Conservation (phyloP, 2,797 vertebrate genomes). For the Paedocypris micromegethes region DNA sequence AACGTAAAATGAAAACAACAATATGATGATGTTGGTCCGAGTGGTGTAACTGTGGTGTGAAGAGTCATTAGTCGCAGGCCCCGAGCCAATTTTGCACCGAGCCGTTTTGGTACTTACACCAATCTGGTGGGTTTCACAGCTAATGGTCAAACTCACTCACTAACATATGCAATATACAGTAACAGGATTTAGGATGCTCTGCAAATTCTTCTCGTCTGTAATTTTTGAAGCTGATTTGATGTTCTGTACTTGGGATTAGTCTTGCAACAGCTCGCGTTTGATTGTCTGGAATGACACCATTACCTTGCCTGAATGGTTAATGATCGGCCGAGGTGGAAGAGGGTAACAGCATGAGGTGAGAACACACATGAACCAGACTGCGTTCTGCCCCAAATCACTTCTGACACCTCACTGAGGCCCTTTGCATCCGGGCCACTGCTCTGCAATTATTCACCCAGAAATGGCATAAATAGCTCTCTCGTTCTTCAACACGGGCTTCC, state of each 20-base stretch:
- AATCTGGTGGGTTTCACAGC: too few relatives aligned
- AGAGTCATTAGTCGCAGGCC: too few relatives aligned
- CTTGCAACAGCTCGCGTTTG: slow-evolving; percentile 64
- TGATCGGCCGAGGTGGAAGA: slow-evolving; percentile 62
- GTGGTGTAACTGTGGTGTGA: too few relatives aligned
- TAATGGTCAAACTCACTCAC: too few relatives aligned
- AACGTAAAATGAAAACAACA: too few relatives aligned
- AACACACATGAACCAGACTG: slow-evolving; percentile 74
- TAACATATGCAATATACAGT: too few relatives aligned
- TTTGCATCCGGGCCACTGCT: slow-evolving; percentile 67
- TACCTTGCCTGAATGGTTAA: slow-evolving; percentile 74
- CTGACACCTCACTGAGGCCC: slow-evolving; percentile 65
- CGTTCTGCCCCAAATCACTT: slow-evolving; percentile 45
- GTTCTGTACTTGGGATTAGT: slow-evolving; percentile 56
- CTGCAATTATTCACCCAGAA: slow-evolving; percentile 67
- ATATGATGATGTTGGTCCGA: too few relatives aligned
- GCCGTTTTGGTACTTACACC: too few relatives aligned
- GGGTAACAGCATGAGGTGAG: slow-evolving; percentile 69
- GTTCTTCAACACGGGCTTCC: slow-evolving; percentile 53
- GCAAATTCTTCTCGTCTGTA: slow-evolving; percentile 30
- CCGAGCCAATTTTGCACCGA: too few relatives aligned
- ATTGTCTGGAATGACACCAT: slow-evolving; percentile 74
- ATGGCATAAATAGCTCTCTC: slow-evolving; percentile 70
- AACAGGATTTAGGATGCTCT: not conserved
- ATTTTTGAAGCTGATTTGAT: slow-evolving; percentile 55